These are phyloP conservation scores for Geodia barretti DNA, from an alignment of 37 sponge, comb jelly and placozoan species.

Conservation along the genomic window DNA sequence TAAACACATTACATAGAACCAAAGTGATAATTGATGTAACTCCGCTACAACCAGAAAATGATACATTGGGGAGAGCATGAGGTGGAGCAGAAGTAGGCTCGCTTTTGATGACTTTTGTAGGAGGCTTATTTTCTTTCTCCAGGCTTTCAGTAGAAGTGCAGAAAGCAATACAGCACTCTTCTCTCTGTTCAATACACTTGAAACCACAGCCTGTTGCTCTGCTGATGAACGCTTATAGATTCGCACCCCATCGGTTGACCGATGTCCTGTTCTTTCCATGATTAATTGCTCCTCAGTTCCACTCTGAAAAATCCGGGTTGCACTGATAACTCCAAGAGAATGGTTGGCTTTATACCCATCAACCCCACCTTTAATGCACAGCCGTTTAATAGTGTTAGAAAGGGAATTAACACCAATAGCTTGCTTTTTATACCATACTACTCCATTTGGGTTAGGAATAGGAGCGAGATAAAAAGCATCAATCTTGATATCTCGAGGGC, in stretches of 20 bases:
- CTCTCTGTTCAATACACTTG: neutral
- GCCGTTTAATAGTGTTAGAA: neutral
- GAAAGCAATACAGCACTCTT: too few relatives aligned
- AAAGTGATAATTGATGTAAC: neutral
- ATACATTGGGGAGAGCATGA: neutral
- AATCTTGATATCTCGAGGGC: slow-evolving; percentile 3
- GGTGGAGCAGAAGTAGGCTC: neutral
- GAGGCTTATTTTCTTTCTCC: neutral
- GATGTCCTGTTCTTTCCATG: slow-evolving; percentile 51
- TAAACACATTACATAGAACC: neutral
- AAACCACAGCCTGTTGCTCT: neutral
- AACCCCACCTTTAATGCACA: slow-evolving; percentile 23
- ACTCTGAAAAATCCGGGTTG: slow-evolving; percentile 17
- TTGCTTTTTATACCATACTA: slow-evolving; percentile 6
- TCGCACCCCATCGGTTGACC: slow-evolving; percentile 25
- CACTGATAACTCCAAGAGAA: slow-evolving; percentile 34
- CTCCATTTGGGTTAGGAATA: neutral
- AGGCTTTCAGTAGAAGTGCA: neutral
- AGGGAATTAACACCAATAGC: slow-evolving; percentile 26
- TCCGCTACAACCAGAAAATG: neutral
- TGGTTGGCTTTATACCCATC: slow-evolving; percentile 21
- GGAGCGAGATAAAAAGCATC: slow-evolving; percentile 31
- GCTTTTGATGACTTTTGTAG: neutral
- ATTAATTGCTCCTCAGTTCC: slow-evolving; percentile 46
- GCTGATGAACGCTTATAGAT: slow-evolving; percentile 18